phyloP scores from a whole-genome alignment of 2,113 vertebrate genomes.

The Dissostichus mawsoni region DNA sequence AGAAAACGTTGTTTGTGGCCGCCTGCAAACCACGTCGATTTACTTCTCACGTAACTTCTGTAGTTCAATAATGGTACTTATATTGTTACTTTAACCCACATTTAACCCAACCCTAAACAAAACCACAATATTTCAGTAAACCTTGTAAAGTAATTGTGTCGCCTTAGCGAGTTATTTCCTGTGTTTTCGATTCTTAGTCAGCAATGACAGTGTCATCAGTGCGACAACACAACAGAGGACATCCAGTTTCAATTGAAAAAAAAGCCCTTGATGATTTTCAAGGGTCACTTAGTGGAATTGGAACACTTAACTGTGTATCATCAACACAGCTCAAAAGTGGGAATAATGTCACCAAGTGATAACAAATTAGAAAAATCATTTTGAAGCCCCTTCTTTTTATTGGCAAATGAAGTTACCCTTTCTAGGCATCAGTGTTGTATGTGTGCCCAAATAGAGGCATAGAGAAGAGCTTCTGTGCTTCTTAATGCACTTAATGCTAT shows the following conservation, averaged over 20 bases:
- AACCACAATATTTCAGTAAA: no score
- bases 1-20: no score
- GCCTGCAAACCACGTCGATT: no score
- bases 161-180: no score
- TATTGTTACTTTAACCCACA: no score
- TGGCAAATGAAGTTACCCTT: not conserved
- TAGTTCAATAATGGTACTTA: no score
- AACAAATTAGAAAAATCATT: not conserved
- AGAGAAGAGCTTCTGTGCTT: not conserved
- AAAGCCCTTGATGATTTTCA: not conserved
- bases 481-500: no score
- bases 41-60: no score
- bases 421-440: not conserved
- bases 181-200: no score
- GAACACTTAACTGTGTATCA: not conserved
- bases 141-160: no score
- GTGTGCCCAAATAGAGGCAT: not conserved
- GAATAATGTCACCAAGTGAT: not conserved
- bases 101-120: no score
- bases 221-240: not conserved
- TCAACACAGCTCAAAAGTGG: not conserved
- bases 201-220: not conserved
- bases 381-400: conserved; percentile 6
- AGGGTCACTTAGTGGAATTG: not conserved
- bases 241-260: not conserved